Conservation (phyloP, 2,113 vertebrate genomes). For the Eptesicus fuscus region DNA sequence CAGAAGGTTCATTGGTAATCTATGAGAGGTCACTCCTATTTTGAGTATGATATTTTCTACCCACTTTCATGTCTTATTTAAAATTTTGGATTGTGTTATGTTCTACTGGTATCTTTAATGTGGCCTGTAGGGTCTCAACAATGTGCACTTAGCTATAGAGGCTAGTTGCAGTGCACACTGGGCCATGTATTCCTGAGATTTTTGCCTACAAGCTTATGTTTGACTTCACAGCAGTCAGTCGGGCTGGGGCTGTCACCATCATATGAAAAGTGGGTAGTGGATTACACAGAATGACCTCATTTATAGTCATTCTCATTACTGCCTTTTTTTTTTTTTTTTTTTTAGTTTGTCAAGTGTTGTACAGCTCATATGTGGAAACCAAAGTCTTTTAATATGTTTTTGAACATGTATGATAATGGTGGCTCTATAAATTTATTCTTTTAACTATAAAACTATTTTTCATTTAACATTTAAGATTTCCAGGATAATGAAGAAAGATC, state of each 20-base stretch:
- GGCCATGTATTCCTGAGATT: neutral
- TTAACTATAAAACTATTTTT: neutral
- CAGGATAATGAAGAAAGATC: neutral
- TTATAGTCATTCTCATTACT: neutral
- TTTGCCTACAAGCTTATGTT: neutral
- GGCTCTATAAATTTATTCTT: neutral
- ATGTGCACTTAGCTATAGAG: neutral
- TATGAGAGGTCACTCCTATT: neutral
- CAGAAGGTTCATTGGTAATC: neutral
- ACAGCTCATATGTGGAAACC: neutral
- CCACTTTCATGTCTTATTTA: neutral
- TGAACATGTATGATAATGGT: neutral
- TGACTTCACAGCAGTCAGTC: neutral
- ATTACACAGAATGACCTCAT: neutral
- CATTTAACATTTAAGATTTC: slow-evolving; percentile 19
- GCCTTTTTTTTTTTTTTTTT: slow-evolving; percentile 18
- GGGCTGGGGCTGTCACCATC: neutral
- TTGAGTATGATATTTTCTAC: neutral
- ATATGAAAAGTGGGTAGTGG: neutral
- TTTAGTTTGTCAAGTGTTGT: neutral
- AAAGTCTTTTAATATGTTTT: neutral
- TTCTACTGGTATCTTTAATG: neutral
- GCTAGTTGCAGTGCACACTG: neutral
- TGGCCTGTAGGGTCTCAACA: neutral
- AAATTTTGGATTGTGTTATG: neutral